Percentiles rank a stretch among this genome's conserved stretches.
phyloP scores from a whole-genome alignment of 1,140 invertebrate species.

The Caenorhabditis tropicalis region DNA sequence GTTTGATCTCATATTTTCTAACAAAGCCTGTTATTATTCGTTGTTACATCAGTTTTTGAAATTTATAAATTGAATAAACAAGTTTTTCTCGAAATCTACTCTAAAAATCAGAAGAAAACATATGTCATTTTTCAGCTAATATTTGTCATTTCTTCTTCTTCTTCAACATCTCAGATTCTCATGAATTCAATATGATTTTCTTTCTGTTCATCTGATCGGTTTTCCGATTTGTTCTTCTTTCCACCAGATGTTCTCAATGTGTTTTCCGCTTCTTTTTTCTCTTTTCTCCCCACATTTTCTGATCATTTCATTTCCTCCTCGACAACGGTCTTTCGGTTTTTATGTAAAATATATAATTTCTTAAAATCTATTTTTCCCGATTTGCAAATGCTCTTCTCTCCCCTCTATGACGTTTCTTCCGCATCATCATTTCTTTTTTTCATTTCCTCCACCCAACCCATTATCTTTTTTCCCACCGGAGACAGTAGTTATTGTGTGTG shows the following conservation, averaged over 20 bases:
- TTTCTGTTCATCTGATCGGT: background rate
- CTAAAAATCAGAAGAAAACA: no score
- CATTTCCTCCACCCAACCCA: background rate
- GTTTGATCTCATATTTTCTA: background rate
- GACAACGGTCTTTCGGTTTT: background rate
- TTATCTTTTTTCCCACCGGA: background rate
- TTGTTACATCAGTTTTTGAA: no score
- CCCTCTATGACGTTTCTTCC: background rate
- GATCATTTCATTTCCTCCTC: background rate
- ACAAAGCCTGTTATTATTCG: no score
- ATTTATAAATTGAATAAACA: no score
- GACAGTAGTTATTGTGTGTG: slow-evolving; percentile 29
- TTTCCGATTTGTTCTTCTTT: background rate
- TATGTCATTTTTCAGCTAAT: background rate
- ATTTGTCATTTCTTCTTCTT: background rate
- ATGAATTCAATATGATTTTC: background rate
- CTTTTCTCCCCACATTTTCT: background rate
- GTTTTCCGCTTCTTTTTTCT: slow-evolving; percentile 2
- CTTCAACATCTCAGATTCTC: background rate
- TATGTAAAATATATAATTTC: background rate
- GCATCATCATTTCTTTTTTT: background rate
- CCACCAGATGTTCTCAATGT: slow-evolving; percentile 29
- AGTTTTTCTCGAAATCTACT: no score
- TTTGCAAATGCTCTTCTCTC: background rate
- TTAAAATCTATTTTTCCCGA: background rate